phyloP scores from a whole-genome alignment of 2,888 invertebrate species.

The Caenorhabditis sp. region DNA sequence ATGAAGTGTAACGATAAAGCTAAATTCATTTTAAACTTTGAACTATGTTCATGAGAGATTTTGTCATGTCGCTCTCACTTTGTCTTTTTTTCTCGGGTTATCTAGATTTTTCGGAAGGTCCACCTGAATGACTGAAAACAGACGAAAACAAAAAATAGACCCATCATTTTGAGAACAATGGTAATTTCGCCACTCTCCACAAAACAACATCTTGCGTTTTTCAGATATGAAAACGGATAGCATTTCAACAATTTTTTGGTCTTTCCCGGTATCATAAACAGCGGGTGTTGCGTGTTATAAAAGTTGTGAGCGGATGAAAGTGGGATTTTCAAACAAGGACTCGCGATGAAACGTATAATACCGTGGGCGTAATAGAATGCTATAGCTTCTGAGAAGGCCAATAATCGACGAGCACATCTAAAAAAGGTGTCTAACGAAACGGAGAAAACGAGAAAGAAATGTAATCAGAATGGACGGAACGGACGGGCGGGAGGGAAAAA shows the following conservation, averaged over 20 bases:
- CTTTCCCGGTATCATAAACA: neutral
- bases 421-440: constrained; percentile 10
- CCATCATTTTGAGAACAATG: constrained; percentile 2
- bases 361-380: constrained; percentile 39
- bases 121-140: neutral
- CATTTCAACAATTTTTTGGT: neutral
- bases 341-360: constrained; percentile 19
- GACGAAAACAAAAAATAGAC: neutral
- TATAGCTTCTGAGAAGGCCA: constrained; percentile 20
- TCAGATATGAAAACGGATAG: neutral
- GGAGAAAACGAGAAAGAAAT: constrained; percentile 6
- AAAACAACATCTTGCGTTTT: neutral
- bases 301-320: constrained; percentile 24
- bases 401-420: constrained; percentile 41
- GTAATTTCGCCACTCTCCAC: neutral
- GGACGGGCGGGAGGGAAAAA: constrained; percentile 5
- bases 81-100: too few species aligned
- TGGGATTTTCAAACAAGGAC: constrained; percentile 5
- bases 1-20: too few species aligned
- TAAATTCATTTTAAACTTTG: too few species aligned
- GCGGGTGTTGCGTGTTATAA: too few species aligned
- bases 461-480: constrained; percentile 7
- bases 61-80: too few species aligned
- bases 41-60: too few species aligned
- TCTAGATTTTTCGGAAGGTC: too few species aligned